phyloP scores from a whole-genome alignment of 2,797 vertebrate species.

The Tragopan temminckii region DNA sequence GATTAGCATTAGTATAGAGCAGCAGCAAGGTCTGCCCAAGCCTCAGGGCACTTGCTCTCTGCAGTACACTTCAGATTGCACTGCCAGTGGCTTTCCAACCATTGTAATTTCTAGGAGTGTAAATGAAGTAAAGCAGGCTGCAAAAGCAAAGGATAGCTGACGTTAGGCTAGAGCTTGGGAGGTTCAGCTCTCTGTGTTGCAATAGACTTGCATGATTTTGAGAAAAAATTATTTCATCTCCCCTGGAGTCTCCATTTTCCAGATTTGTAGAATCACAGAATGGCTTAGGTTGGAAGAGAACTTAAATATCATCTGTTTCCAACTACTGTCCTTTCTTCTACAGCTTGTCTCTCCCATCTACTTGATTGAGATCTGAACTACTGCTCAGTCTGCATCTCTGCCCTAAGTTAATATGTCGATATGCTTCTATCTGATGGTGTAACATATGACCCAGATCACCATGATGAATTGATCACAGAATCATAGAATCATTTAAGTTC shows the following conservation, averaged over 20 bases:
- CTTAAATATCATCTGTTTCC: too few species aligned
- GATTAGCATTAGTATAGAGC: conserved; percentile 7
- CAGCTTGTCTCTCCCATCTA: background rate
- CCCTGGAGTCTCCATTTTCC: background rate
- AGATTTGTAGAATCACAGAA: background rate
- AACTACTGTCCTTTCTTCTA: background rate
- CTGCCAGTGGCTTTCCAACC: background rate
- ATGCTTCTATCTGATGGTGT: background rate
- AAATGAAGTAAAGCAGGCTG: background rate
- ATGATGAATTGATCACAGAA: background rate
- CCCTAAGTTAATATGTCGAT: background rate
- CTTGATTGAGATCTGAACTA: background rate
- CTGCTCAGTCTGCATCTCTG: background rate
- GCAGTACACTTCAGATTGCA: background rate
- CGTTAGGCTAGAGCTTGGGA: background rate
- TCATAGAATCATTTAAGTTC: too few species aligned
- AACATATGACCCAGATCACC: background rate
- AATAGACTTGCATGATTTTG: background rate
- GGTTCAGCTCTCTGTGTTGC: background rate
- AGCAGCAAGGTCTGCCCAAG: background rate
- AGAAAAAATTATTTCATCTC: background rate
- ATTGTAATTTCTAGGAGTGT: background rate
- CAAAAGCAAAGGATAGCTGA: background rate
- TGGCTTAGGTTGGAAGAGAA: too few species aligned
- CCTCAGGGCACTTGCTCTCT: background rate